A percentile compares a stretch with the other conserved stretches of the same genome.
These are phyloP conservation scores for Noctua janthe DNA, from an alignment of 2,888 invertebrate species.

Conservation along the genomic window DNA sequence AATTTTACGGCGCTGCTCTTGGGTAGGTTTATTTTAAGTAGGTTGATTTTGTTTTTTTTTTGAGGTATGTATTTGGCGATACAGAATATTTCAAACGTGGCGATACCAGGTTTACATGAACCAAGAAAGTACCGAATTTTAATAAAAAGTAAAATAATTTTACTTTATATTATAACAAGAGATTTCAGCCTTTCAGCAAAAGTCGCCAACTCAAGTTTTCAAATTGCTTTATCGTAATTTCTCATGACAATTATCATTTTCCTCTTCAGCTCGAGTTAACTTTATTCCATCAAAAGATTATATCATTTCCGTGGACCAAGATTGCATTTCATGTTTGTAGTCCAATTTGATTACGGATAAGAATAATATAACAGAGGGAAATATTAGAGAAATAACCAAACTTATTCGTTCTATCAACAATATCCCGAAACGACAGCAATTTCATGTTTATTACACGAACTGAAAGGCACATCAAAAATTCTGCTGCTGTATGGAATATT, in stretches of 20 bases:
- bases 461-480: conserved; percentile 63
- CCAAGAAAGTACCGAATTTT: neutral
- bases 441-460: conserved; percentile 60
- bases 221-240: conserved; percentile 8
- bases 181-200: conserved; percentile 7
- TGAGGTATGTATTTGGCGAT: neutral
- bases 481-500: conserved; percentile 70
- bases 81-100: neutral
- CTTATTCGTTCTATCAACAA: conserved; percentile 44
- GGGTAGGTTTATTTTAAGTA: neutral
- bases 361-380: conserved; percentile 35
- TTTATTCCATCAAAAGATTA: conserved; percentile 31
- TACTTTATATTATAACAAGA: neutral
- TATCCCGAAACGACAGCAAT: conserved; percentile 51
- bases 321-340: conserved; percentile 40
- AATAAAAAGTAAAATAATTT: neutral
- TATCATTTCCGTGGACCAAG: neutral
- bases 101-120: neutral
- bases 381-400: conserved; percentile 36
- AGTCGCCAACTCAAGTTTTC: neutral
- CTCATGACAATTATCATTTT: neutral
- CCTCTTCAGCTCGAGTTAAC: neutral
- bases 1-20: neutral
- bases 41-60: neutral
- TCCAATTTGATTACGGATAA: conserved; percentile 43